phyloP scores from a whole-genome alignment of 2,888 invertebrate species.

The Gastrophysa polygoni region DNA sequence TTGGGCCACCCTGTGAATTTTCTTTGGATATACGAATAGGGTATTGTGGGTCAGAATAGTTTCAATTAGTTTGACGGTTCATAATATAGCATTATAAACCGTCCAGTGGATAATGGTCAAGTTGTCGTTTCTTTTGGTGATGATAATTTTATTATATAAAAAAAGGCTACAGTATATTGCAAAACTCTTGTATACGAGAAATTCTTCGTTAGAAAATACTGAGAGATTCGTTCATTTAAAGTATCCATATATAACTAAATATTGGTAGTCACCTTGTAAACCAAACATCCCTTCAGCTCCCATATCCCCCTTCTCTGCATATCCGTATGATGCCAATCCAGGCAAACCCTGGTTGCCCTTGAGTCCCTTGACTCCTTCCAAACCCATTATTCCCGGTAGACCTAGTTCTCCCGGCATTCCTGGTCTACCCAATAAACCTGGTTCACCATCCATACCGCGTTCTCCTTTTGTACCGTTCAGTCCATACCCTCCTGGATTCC shows the following conservation, averaged over 20 bases:
- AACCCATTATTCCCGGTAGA: conserved; percentile 59
- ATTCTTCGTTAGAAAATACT: too few relatives aligned
- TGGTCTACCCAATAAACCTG: conserved; percentile 66
- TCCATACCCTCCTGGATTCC: conserved; percentile 55
- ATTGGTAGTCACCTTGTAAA: conserved; percentile 47
- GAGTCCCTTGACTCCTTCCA: conserved; percentile 61
- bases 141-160: too few relatives aligned
- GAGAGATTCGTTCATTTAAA: too few relatives aligned
- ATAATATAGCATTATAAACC: too few relatives aligned
- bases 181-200: too few relatives aligned
- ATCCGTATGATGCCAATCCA: conserved; percentile 53
- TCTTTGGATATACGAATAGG: too few relatives aligned
- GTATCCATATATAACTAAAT: neutral
- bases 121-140: too few relatives aligned
- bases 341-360: conserved; percentile 61
- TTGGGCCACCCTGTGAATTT: too few relatives aligned
- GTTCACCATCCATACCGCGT: conserved; percentile 76
- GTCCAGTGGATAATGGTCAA: too few relatives aligned
- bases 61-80: too few relatives aligned
- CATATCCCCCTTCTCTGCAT: conserved; percentile 60
- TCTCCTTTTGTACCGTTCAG: conserved; percentile 64
- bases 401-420: conserved; percentile 64
- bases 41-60: too few relatives aligned
- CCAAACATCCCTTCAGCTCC: conserved; percentile 65
- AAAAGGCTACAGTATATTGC: too few relatives aligned